Base-by-base conservation (phyloP, 2,113 vertebrate genomes). In the Drymodes brunneopygia region DNA sequence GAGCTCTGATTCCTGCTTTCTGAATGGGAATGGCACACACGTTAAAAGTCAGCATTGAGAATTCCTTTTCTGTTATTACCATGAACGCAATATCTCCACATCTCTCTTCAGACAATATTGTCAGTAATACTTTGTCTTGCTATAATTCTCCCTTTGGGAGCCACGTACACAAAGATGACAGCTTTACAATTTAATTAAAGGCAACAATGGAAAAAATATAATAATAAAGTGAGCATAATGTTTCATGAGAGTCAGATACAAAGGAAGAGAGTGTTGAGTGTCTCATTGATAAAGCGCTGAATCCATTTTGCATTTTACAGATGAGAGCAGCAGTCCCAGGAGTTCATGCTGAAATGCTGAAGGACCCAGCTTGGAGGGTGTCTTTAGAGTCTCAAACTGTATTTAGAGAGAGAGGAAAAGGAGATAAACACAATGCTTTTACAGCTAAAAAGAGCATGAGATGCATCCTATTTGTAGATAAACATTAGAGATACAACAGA, bases 111-210 rank as follows among this genome's bases (percentile, higher is more conserved):
- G 94, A 97, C 91, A 97, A 92, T 94, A 96, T 82, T 96, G 97
- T 97, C 97, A 97, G 93, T 96, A 95, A 94, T 64, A 96, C 91
- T 97, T 96, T 94, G 88, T 85, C 79, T 97, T 95, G 79, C 50
- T 94, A 33, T 97, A 97, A 97, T 97, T 95, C 90, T 81, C 45
- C 94, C 95, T 96, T 85, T 92, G 93, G 92, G 95, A 95, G 44
- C 67, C 94, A 86, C 94, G 71, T 71, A 86, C 94, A 95, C 66
- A 81, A 83, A 90, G 92, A 95, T 0, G 45, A 95, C 95, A 82
- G 51, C 79, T 90, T 95, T 95, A 97, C 96, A 96, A 97, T 70
- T 96, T 97, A 97, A 97, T 97, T 98, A 98, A 97, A 96, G 54
- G 60, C 75, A 96, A 90, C 84, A 94, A 93, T 73, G 61, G 73